Base-by-base conservation (phyloP, 64 coral and sea anemone genomes). In the Stichodactyla mertensii region DNA sequence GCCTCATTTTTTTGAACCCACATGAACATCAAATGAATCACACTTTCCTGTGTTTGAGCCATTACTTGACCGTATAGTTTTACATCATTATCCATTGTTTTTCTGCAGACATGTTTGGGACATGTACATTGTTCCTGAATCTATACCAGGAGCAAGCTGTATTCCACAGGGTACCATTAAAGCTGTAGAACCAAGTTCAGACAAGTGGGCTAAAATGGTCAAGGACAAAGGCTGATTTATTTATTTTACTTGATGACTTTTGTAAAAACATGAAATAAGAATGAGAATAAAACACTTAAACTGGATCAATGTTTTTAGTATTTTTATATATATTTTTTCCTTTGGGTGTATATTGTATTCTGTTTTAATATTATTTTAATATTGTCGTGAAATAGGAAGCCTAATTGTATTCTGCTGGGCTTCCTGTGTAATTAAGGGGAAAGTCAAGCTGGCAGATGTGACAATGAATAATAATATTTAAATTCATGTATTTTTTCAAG, bases 21-120 rank as follows among this genome's bases (percentile, higher is more conserved):
- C 36, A 2, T 45, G 36, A 4, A 45, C 3, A 45, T 45, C 36
- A 45, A 2, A 45, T 45, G 36, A 45, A 45, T 2, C 36, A 45
- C 36, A 3, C 36, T 45, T 45, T 45, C 36, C 36, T 0, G 3
- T 45, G 36, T 45, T 45, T 45, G 36, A 45, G 1, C 36, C 3
- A 45, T n/a, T 22, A 66, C 5, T 66, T 18, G 62, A 66, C 22
- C 0, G 20, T 66, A 22, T 5, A 66, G 19, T 66, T 45, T 45
- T 2, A 45, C 62, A 66, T 66, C 62, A 66, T 22, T 66, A 66
- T n/a, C 12, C 4, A 66, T 66, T 26, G 86, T 16, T 84, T 82
- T 61, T 36, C 22, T 13, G 15, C 59, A 95, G 94, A 85, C 90
- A 89, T 23, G 89, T 87, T 15, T 95, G 94, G 94, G 88, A 95